Evolutionary conservation across 2,888 invertebrate species (phyloP).

Genomic region (Gastracanthus pulcherrimus): DNA sequence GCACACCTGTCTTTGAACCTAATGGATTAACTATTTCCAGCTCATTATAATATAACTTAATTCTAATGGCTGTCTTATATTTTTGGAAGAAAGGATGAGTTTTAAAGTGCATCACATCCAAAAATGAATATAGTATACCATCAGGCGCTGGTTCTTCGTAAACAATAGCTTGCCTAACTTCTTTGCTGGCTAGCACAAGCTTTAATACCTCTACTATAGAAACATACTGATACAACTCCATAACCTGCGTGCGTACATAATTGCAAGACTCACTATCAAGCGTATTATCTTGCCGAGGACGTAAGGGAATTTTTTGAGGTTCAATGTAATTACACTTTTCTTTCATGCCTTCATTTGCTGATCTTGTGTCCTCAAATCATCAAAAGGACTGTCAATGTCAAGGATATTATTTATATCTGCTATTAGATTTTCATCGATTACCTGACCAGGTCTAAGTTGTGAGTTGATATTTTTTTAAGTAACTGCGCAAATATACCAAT

Average conservation of each 20-base stretch:
- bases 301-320: conserved; percentile 48
- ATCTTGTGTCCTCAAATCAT: conserved; percentile 41
- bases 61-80: conserved; percentile 33
- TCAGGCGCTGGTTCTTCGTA: conserved; percentile 48
- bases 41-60: conserved; percentile 59
- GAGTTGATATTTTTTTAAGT: conserved; percentile 5
- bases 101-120: conserved; percentile 51
- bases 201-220: conserved; percentile 51
- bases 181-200: conserved; percentile 47
- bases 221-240: conserved; percentile 59
- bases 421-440: conserved; percentile 16
- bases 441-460: not conserved
- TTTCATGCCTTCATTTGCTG: conserved; percentile 54
- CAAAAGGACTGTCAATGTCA: conserved; percentile 49
- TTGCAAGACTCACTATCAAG: conserved; percentile 38
- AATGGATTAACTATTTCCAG: conserved; percentile 58
- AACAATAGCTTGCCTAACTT: conserved; percentile 46
- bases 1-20: conserved; percentile 58
- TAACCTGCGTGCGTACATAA: conserved; percentile 34
- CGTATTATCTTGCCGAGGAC: conserved; percentile 45
- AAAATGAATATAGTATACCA: conserved; percentile 55
- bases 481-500: not conserved
- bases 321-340: conserved; percentile 48
- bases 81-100: conserved; percentile 42
- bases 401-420: conserved; percentile 13